Evolutionary conservation across 2,888 invertebrate genomes (phyloP), one percentile per base, ranked within the genome.

Genomic region (Trichopoda pennipes): DNA sequence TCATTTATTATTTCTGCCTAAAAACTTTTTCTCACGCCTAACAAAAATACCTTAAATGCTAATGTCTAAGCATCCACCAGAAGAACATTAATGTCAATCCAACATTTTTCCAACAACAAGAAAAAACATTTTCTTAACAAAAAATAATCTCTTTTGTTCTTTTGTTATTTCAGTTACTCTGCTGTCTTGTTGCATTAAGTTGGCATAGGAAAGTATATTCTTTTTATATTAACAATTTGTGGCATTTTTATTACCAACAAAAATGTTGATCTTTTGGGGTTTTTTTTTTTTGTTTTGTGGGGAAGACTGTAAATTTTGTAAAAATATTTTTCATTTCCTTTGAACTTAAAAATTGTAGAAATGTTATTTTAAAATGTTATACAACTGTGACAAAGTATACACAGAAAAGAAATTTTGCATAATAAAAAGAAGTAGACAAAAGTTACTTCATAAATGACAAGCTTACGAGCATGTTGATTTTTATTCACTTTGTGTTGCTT

Each of bases 161-260:
- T 28, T 28, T 28, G 4, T 28, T 28, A 28, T 28, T 28, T 28
- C 28, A 28, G 10, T 38, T 8, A 38, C 38, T 38, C 10, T 12
- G 38, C 12, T 38, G 38, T 38, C 38, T 38, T 12, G 12, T 38
- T n/a, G n/a, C n/a, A n/a, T n/a, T n/a, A n/a, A n/a, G n/a, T n/a
- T 38, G 38, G 38, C 38, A 38, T 7, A 38, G 38, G 12, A 38
- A 44, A n/a, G 44, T 44, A 44, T 7, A 44, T 44, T 44, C n/a
- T 38, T 38, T 12, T 47, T 38, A 38, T 47, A 70, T 60, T 49
- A 63, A 55, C 17, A 55, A 75, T 77, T 70, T 70, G 56, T 77
- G 56, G 35, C 21, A 70, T 70, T 77, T 76, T 64, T 70, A 63
- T 49, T 68, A 19, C 55, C 63, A 19, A 23, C 49, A 56, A 70